Evolutionary conservation across 2,797 vertebrate genomes (phyloP), one percentile per base, ranked within the genome.

Genomic region (Pteropus rufus): DNA sequence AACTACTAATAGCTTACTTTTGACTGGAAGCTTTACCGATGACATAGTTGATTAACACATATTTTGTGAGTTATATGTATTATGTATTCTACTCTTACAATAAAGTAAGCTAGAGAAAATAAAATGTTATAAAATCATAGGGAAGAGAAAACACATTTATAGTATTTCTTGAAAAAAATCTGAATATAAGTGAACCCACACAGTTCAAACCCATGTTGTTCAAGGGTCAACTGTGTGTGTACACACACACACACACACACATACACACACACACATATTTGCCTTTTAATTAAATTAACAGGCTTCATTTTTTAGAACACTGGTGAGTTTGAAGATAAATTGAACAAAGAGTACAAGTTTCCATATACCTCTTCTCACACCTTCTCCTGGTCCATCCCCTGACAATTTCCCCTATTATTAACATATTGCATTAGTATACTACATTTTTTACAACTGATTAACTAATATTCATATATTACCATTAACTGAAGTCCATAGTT

Each of bases 371-470:
- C 36, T 62, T 62, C n/a, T 19, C 1, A 29, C 26, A 2, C 2
- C 9, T 18, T 16, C 3, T 10, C 31, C n/a, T 67, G 14, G 11
- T 12, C 5, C 8, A 7, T 1, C 34, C 2, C 4, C 2, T 4
- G 19, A 69, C 6, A 70, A 46, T 75, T 69, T 54, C 39, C 24
- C 10, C 24, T 83, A 26, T 26, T 76, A 31, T 46, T 69, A 81
- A 56, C 23, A 31, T 39, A 36, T 90, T 89, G 5, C 19, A 69
- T 56, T 81, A n/a, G 12, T 85, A n/a, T 49, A 31, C 39, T 58
- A 18, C 14, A 39, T 34, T 81, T 62, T 10, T 56, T 82, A 54
- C 10, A 69, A 49, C 10, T 62, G 52, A 69, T 92, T 54, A 62
- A 64, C 15, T 10, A 58, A 34, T 36, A 73, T 7, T 36, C 49